Conservation (phyloP, 2,113 vertebrate genomes). For the Notechis scutatus region DNA sequence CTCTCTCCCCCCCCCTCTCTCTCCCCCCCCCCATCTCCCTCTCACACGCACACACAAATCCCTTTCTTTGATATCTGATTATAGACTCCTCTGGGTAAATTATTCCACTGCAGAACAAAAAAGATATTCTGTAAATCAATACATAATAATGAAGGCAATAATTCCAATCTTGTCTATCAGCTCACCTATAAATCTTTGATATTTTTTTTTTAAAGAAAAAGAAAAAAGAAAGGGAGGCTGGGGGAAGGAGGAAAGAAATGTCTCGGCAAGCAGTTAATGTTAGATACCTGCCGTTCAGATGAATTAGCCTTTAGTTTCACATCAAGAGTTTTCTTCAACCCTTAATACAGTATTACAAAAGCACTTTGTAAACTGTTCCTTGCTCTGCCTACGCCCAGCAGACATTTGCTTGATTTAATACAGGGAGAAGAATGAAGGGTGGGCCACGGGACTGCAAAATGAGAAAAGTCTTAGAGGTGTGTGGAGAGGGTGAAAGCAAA, state of each 20-base stretch:
- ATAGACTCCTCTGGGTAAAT: background rate
- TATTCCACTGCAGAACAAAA: background rate
- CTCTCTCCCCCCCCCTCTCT: rapidly evolving
- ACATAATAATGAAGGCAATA: background rate
- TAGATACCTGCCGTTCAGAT: background rate
- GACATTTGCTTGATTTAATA: background rate
- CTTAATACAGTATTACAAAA: background rate
- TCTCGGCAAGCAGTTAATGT: background rate
- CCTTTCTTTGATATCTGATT: background rate
- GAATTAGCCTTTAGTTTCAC: background rate
- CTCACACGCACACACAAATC: background rate
- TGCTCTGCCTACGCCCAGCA: background rate
- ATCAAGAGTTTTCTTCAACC: background rate
- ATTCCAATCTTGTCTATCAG: background rate
- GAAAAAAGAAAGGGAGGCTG: background rate
- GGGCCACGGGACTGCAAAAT: background rate
- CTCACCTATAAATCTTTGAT: background rate
- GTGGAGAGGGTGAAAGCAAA: background rate
- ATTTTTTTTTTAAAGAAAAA: background rate
- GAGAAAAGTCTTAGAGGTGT: background rate
- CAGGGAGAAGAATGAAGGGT: background rate
- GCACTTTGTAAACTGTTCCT: background rate
- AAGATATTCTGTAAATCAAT: background rate
- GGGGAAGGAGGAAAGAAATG: background rate
- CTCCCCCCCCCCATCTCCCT: too few relatives aligned